Base-by-base conservation (phyloP, 2,888 invertebrate species). In the Teleiodes luculella region DNA sequence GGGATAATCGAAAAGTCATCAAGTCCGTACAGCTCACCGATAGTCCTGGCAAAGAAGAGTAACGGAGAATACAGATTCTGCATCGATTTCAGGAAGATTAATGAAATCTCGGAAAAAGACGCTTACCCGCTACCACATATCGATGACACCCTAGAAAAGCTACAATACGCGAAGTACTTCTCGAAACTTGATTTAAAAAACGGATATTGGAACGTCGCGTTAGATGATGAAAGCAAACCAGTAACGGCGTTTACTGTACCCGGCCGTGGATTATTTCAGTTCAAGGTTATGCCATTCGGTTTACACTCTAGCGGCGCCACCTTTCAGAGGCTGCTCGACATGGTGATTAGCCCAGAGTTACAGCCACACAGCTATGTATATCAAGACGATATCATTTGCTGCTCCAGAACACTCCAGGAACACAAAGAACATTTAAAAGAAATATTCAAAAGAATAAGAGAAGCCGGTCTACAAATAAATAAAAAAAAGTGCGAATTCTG, bases 111-210 rank as follows among this genome's bases (percentile, higher is more conserved):
- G 11, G 47, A 55, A 30, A 54, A 54, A 24, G 64, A 65, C 52
- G 67, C 65, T 0, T 66, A 68, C 45, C 67, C 65, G 3, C 30
- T 74, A 18, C 70, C 69, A 0, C 60, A 56, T 7, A 69, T 72
- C 8, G 59, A 61, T 6, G 24, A 24, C 24, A 24, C 24, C 24
- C 6, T 24, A 6, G 24, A 24, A 24, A 24, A 24, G 24, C 11
- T 71, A 1, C 48, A 61, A 11, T 49, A 55, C 11, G 66, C 68
- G 0, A 52, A 55, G 16, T 67, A 67, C 43, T 58, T 69, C 18
- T 60, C 58, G 11, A 66, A 58, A 0, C 18, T 67, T 0, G 65
- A 67, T 24, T 6, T 24, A 6, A 24, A 24, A 24, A 24, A 24
- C 24, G 24, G 24, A 24, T 24, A 24, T 24, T 47, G 24, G 67